phyloP scores from a whole-genome alignment of 2,888 invertebrate species.

The Ochlodes sylvanus region DNA sequence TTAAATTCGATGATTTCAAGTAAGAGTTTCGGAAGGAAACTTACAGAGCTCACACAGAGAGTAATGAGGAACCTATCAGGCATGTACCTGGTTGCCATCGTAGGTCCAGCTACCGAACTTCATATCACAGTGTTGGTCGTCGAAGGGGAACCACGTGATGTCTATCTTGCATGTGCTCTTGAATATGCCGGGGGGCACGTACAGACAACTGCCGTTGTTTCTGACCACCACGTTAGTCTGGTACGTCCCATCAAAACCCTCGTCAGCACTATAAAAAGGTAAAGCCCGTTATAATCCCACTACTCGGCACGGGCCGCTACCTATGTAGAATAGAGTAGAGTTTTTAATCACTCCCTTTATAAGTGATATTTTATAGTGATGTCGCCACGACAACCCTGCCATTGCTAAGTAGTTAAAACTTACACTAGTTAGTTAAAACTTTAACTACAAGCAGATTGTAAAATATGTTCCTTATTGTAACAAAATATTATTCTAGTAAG shows the following conservation, averaged over 20 bases:
- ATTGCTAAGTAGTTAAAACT: background rate
- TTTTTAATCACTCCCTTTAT: background rate
- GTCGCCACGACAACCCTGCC: background rate
- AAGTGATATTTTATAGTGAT: background rate
- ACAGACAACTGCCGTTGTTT: constrained; percentile 99
- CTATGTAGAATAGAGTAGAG: background rate
- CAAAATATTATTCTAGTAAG: too few species aligned
- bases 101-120: constrained; percentile 99
- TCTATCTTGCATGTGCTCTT: constrained; percentile 99
- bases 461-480: too few species aligned
- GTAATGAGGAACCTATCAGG: constrained; percentile 34
- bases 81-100: constrained; percentile 96
- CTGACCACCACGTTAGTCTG: constrained; percentile 99
- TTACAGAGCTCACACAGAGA: constrained; percentile 11
- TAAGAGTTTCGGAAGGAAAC: background rate
- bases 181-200: constrained; percentile 99
- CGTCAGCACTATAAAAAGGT: constrained; percentile 95
- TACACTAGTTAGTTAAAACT: too few species aligned
- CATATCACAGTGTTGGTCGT: constrained; percentile 99
- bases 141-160: constrained; percentile 99
- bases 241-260: constrained; percentile 99
- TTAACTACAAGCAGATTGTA: too few species aligned
- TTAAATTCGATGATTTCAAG: background rate
- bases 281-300: constrained; percentile 43
- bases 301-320: background rate